These are phyloP conservation scores for Acomys russatus DNA, from an alignment of 2,797 vertebrate genomes.

Conservation along the genomic window DNA sequence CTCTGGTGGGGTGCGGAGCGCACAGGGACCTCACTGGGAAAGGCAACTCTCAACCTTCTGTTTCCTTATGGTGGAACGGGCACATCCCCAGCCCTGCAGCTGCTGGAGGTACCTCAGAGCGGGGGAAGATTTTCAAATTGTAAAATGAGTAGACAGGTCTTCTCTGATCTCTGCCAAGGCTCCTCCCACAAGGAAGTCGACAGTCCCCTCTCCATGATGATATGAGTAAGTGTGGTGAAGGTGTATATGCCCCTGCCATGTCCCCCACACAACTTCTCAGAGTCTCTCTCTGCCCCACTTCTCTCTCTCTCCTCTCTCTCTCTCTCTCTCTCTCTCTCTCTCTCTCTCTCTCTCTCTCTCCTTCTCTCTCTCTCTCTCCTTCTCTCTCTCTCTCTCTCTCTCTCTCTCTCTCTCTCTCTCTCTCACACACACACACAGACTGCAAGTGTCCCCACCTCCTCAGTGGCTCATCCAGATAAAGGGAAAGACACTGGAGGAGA, in stretches of 20 bases:
- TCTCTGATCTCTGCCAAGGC: fast-evolving
- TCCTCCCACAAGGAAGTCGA: not conserved
- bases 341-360: not conserved
- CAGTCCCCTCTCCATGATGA: not conserved
- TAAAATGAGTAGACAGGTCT: fast-evolving
- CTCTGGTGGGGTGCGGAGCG: fast-evolving
- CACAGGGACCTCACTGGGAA: too few relatives aligned
- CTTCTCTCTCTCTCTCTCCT: too few relatives aligned
- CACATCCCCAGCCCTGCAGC: not conserved
- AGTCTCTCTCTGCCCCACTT: not conserved
- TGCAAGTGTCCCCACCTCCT: fast-evolving
- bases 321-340: too few relatives aligned
- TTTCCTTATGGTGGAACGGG: not conserved
- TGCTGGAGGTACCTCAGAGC: not conserved
- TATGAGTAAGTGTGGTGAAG: not conserved
- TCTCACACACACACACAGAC: not conserved
- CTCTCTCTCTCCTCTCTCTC: too few relatives aligned
- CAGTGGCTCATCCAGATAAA: fast-evolving
- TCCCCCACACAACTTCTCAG: fast-evolving
- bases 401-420: not conserved
- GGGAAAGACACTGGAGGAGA: not conserved
- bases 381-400: too few relatives aligned
- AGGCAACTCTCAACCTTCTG: fast-evolving
- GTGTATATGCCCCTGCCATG: too few relatives aligned
- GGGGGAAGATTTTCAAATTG: not conserved